Conservation (phyloP, 2,888 invertebrate genomes). For the Elysia crispata region DNA sequence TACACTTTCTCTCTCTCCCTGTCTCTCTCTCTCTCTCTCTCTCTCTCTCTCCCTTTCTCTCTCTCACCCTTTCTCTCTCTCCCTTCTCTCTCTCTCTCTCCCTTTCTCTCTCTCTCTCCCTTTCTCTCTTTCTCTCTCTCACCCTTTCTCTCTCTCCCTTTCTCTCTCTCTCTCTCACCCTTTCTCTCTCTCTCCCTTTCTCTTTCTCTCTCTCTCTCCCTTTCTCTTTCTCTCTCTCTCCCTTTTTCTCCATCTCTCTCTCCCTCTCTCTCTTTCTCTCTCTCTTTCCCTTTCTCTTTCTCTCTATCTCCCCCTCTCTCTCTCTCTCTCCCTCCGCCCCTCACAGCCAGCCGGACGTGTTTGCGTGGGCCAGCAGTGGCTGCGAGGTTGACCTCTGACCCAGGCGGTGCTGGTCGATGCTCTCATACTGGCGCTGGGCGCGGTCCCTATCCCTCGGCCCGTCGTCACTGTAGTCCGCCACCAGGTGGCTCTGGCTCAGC, state of each 20-base stretch:
- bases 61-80: conserved; percentile 24
- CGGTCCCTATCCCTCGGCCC: background rate
- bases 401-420: background rate
- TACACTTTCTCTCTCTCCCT: too few species aligned
- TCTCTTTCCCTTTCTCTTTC: background rate
- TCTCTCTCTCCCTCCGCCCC: background rate
- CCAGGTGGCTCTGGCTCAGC: conserved; percentile 25
- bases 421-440: conserved; percentile 26
- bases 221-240: background rate
- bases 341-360: conserved; percentile 41
- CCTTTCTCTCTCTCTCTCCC: background rate
- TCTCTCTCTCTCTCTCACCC: conserved; percentile 12
- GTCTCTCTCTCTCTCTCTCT: too few species aligned
- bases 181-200: conserved; percentile 1
- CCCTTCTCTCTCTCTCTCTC: background rate
- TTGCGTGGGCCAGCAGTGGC: conserved; percentile 23
- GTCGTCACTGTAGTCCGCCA: background rate
- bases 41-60: conserved; percentile 23
- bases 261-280: background rate
- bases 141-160: conserved; percentile 9
- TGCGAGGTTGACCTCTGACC: conserved; percentile 35
- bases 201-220: conserved; percentile 9
- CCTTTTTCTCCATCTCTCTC: background rate
- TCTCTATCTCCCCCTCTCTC: too few species aligned
- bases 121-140: background rate